phyloP scores from a whole-genome alignment of 2,797 vertebrate genomes.

The Aselliscus stoliczkanus region DNA sequence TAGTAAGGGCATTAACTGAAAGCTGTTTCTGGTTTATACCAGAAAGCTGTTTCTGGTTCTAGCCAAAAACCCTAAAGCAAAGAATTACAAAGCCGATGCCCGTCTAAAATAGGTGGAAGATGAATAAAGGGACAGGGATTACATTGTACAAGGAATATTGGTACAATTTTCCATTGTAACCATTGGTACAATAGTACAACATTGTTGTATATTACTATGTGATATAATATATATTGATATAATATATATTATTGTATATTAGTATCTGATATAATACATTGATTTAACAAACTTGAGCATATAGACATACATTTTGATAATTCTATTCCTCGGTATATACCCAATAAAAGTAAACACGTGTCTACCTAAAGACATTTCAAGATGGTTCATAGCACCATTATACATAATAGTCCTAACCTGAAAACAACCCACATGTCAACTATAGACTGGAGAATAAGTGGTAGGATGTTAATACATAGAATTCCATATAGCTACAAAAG shows the following conservation, averaged over 20 bases:
- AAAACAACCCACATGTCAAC: not conserved
- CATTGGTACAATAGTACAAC: not conserved
- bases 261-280: not conserved
- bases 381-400: not conserved
- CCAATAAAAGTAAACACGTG: not conserved
- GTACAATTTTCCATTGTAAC: not conserved
- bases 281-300: not conserved
- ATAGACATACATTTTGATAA: not conserved
- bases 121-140: not conserved
- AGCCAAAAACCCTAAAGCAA: not conserved
- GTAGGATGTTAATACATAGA: not conserved
- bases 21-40: not conserved
- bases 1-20: not conserved
- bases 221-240: not conserved
- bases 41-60: slow-evolving; percentile 3
- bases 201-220: not conserved
- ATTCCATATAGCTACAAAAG: not conserved
- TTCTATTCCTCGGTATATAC: not conserved
- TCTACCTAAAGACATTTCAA: not conserved
- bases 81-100: not conserved
- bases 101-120: not conserved
- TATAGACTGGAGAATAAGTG: not conserved
- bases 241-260: not conserved
- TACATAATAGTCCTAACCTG: not conserved
- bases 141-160: not conserved